A percentile compares a stretch with the other conserved stretches of the same genome.
These are phyloP conservation scores for Mesorhabditis sp. DNA, from an alignment of 2,888 invertebrate genomes.

Conservation along the genomic window DNA sequence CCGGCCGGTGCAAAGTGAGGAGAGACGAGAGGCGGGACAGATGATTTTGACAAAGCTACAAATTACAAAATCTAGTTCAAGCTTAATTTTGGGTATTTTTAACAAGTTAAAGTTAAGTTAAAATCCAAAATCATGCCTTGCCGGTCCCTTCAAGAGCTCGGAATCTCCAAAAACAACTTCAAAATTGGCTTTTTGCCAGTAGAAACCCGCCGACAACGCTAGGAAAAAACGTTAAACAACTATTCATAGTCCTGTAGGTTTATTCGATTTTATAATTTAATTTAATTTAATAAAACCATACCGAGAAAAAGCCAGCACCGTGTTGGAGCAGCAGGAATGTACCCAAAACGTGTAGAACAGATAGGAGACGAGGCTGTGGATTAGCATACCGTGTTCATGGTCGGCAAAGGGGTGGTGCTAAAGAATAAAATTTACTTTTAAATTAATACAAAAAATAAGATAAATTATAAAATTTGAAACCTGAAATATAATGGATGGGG, in stretches of 20 bases:
- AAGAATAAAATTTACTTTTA: not conserved
- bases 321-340: not conserved
- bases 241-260: too few species aligned
- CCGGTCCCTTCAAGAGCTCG: too few species aligned
- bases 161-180: too few species aligned
- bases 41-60: not conserved
- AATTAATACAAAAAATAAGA: not conserved
- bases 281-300: not conserved
- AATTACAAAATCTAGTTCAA: not conserved
- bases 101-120: too few species aligned
- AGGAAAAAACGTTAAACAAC: too few species aligned
- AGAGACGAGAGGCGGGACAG: not conserved
- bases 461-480: not conserved
- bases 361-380: not conserved
- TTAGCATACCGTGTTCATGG: not conserved
- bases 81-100: too few species aligned
- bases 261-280: too few species aligned
- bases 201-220: too few species aligned
- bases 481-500: not conserved
- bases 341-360: conserved; percentile 1
- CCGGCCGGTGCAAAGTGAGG: not conserved
- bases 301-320: conserved; percentile 2
- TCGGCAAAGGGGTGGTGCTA: not conserved
- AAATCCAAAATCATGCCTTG: too few species aligned
- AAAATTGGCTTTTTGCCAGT: too few species aligned